A percentile compares a stretch with the other conserved stretches of the same genome.
These are phyloP conservation scores for Melopsittacus undulatus DNA, from an alignment of 2,797 vertebrate genomes.

Conservation along the genomic window DNA sequence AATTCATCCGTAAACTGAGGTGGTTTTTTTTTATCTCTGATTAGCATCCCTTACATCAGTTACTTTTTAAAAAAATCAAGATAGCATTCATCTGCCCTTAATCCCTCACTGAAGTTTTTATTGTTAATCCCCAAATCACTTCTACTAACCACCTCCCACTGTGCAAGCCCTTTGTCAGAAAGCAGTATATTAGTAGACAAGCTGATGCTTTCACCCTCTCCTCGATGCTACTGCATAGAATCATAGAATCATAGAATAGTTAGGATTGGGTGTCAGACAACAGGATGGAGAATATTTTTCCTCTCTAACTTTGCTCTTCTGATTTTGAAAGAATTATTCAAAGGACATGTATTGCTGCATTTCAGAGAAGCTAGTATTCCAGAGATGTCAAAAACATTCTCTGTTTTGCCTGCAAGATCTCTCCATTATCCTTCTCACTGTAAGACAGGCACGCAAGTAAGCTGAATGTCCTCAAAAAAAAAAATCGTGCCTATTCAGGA, in stretches of 20 bases:
- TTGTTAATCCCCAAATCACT: slow-evolving; percentile 3
- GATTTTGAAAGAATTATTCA: neutral
- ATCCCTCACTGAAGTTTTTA: slow-evolving; percentile 8
- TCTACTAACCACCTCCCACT: neutral
- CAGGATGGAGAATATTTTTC: neutral
- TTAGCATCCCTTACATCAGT: neutral
- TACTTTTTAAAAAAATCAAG: neutral
- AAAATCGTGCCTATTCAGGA: neutral
- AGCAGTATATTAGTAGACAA: neutral
- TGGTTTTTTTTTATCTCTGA: neutral
- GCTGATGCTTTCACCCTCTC: neutral
- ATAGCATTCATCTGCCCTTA: neutral
- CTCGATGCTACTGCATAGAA: neutral
- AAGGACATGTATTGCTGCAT: neutral
- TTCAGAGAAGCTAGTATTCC: neutral
- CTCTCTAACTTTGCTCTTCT: neutral
- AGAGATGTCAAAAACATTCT: neutral
- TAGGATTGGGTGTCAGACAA: neutral
- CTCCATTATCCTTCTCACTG: neutral
- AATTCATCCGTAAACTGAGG: neutral
- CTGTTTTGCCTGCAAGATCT: neutral
- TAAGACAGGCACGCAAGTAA: neutral
- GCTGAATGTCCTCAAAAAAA: neutral
- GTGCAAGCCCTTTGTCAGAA: neutral
- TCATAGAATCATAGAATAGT: no score